These are phyloP conservation scores for Progne subis DNA, from an alignment of 2,113 vertebrate genomes.

Conservation along the genomic window DNA sequence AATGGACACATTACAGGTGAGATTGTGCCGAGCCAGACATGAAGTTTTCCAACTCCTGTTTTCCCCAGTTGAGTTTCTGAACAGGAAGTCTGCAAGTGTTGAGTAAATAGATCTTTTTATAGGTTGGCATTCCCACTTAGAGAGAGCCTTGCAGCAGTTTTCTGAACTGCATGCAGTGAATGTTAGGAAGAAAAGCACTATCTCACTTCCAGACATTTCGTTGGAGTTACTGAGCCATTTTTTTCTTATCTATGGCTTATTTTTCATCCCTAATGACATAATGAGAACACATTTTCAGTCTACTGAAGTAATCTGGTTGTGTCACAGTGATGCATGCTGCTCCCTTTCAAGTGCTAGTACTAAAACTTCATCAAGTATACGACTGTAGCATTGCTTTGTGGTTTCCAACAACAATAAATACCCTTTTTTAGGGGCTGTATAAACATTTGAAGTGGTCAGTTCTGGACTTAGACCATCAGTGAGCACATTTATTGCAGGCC, in stretches of 20 bases:
- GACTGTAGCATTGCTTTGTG: background rate
- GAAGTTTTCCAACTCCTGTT: background rate
- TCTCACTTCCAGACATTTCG: background rate
- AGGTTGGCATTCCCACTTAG: background rate
- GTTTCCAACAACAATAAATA: background rate
- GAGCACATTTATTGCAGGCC: background rate
- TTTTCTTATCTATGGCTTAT: background rate
- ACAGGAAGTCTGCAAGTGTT: background rate
- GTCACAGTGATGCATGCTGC: background rate
- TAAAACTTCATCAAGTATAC: background rate
- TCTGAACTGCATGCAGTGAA: background rate
- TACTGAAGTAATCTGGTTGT: background rate
- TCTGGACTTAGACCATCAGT: background rate
- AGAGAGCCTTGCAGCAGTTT: background rate
- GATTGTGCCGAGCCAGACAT: background rate
- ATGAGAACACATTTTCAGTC: background rate
- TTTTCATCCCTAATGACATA: background rate
- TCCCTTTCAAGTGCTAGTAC: background rate
- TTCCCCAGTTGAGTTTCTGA: background rate
- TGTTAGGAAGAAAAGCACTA: background rate
- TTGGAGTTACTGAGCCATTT: background rate
- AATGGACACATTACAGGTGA: conserved; percentile 98
- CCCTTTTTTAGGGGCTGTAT: background rate
- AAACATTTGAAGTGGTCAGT: background rate
- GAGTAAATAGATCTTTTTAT: background rate